phyloP scores from a whole-genome alignment of 2,113 vertebrate genomes.

The Corydoras maculifer region DNA sequence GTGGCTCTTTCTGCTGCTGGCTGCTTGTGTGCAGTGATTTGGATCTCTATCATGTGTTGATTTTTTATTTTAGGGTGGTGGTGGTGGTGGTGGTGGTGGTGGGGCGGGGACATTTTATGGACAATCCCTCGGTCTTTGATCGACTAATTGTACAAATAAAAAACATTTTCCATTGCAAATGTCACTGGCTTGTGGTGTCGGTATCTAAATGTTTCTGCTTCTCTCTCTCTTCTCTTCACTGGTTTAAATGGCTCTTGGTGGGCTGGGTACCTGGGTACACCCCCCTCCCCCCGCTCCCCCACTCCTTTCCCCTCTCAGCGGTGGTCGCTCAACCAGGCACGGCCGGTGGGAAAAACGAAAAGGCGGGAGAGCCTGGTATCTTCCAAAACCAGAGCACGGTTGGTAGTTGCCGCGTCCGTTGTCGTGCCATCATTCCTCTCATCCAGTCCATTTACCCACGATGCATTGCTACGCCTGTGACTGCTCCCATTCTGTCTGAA shows the following conservation, averaged over 20 bases:
- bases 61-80: slow-evolving; percentile 82
- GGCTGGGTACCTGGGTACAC: slow-evolving; percentile 25
- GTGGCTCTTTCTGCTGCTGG: slow-evolving; percentile 51
- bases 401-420: slow-evolving; percentile 85
- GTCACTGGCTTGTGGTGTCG: slow-evolving; percentile 69
- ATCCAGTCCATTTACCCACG: slow-evolving; percentile 74
- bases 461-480: slow-evolving; percentile 49
- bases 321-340: slow-evolving; percentile 97
- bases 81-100: slow-evolving; percentile 50
- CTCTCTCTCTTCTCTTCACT: slow-evolving; percentile 72
- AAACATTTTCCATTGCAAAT: slow-evolving; percentile 86
- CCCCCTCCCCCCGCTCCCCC: no score
- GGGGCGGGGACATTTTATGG: slow-evolving; percentile 79
- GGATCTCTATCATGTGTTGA: slow-evolving; percentile 45
- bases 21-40: slow-evolving; percentile 61
- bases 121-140: slow-evolving; percentile 75
- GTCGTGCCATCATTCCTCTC: slow-evolving; percentile 60
- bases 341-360: slow-evolving; percentile 99
- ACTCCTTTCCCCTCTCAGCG: slow-evolving; percentile 73
- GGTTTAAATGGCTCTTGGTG: slow-evolving; percentile 50
- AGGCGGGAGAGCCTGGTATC: slow-evolving; percentile 96
- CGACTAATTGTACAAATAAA: slow-evolving; percentile 86
- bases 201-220: slow-evolving; percentile 85
- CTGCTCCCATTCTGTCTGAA: slow-evolving; percentile 32
- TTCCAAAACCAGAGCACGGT: slow-evolving; percentile 99